These are phyloP conservation scores for Automeris io DNA, from an alignment of 2,888 invertebrate species.

Conservation along the genomic window DNA sequence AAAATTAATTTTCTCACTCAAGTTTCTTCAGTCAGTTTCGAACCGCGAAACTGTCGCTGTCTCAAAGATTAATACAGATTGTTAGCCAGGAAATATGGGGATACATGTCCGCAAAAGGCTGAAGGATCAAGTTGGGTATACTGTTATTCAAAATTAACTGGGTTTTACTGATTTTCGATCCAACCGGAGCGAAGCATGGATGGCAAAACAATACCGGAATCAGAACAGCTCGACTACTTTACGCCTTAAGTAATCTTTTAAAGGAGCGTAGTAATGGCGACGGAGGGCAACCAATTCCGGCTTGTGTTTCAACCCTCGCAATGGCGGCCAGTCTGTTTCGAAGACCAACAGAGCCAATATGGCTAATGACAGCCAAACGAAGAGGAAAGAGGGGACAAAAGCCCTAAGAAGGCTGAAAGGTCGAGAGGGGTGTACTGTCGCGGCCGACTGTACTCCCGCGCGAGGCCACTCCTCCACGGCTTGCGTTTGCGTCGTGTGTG, in stretches of 20 bases:
- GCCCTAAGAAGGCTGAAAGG: constrained; percentile 81
- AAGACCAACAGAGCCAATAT: constrained; percentile 83
- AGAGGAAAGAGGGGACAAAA: constrained; percentile 86
- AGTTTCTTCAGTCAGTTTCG: too few species aligned
- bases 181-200: not conserved
- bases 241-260: constrained; percentile 85
- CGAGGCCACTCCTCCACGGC: constrained; percentile 18
- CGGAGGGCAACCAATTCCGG: constrained; percentile 87
- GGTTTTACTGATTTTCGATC: too few species aligned
- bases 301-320: constrained; percentile 82
- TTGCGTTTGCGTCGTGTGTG: constrained; percentile 47
- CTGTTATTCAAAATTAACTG: too few species aligned
- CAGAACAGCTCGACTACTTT: constrained; percentile 80
- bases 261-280: constrained; percentile 89
- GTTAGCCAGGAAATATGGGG: too few species aligned
- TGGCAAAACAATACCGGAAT: too few species aligned
- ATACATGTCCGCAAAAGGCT: too few species aligned
- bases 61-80: too few species aligned
- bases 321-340: constrained; percentile 86
- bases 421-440: constrained; percentile 38
- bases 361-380: constrained; percentile 83
- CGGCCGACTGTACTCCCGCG: constrained; percentile 58
- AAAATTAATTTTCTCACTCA: too few species aligned
- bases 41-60: too few species aligned
- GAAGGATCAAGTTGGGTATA: too few species aligned